Percentiles rank a stretch among this genome's conserved stretches.
Conservation (phyloP, 2,113 vertebrate genomes). For the Nymphicus hollandicus region DNA sequence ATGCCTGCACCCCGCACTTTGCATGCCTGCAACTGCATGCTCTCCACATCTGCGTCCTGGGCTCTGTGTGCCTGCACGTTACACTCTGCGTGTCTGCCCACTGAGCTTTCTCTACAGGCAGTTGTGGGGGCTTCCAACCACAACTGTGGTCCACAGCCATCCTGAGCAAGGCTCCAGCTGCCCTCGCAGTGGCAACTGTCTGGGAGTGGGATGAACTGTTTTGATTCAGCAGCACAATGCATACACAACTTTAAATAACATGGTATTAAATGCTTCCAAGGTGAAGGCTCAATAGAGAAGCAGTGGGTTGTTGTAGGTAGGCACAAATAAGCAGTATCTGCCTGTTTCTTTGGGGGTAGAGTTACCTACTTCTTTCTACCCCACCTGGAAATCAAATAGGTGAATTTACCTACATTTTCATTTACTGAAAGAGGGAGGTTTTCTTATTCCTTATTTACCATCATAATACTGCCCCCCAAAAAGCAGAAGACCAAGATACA, state of each 20-base stretch:
- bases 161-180: background rate
- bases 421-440: background rate
- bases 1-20: background rate
- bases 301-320: background rate
- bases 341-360: background rate
- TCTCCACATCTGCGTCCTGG: too few species aligned
- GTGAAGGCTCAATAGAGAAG: background rate
- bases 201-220: background rate
- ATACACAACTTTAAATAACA: background rate
- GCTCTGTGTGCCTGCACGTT: too few species aligned
- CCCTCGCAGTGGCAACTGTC: background rate
- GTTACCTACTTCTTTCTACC: background rate
- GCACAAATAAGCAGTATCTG: background rate
- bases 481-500: background rate
- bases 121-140: background rate
- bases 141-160: background rate
- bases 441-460: background rate
- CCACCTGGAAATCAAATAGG: background rate
- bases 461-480: background rate
- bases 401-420: background rate
- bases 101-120: background rate
- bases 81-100: accelerated
- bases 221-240: background rate
- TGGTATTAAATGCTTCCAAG: accelerated
- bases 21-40: background rate